A percentile compares a stretch with the other conserved stretches of the same genome.
Evolutionary conservation across 2,797 vertebrate species (phyloP).

Genomic region (Enteromius radiatus): DNA sequence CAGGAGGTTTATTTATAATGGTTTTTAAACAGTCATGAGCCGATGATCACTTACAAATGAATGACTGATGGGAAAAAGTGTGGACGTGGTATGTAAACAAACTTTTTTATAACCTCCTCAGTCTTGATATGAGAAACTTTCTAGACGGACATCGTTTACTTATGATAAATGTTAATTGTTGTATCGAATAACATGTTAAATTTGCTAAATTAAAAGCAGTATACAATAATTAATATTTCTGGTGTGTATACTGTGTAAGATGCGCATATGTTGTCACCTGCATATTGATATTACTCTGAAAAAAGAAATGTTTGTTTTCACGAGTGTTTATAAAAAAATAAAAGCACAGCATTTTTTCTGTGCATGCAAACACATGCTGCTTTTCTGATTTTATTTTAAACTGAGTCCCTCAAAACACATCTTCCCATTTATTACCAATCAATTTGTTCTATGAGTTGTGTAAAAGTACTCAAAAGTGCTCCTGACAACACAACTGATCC

Average conservation of each 20-base stretch:
- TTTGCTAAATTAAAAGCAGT: not conserved
- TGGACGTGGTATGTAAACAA: constrained; percentile 56
- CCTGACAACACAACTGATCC: constrained; percentile 20
- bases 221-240: not conserved
- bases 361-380: not conserved
- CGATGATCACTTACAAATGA: constrained; percentile 50
- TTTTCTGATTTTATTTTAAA: not conserved
- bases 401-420: not conserved
- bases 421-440: not conserved
- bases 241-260: not conserved
- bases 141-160: not conserved
- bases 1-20: not conserved
- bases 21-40: not conserved
- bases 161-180: not conserved
- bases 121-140: not conserved
- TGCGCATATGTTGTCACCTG: too few species aligned
- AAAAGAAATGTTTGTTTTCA: not conserved
- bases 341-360: not conserved
- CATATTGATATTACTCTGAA: not conserved
- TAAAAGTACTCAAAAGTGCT: not conserved
- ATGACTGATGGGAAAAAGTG: constrained; percentile 42
- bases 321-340: too few species aligned
- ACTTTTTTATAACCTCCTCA: not conserved
- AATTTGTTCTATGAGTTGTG: not conserved
- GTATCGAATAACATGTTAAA: too few species aligned